Conservation (phyloP, 2,797 vertebrate genomes). For the Lophius americanus region DNA sequence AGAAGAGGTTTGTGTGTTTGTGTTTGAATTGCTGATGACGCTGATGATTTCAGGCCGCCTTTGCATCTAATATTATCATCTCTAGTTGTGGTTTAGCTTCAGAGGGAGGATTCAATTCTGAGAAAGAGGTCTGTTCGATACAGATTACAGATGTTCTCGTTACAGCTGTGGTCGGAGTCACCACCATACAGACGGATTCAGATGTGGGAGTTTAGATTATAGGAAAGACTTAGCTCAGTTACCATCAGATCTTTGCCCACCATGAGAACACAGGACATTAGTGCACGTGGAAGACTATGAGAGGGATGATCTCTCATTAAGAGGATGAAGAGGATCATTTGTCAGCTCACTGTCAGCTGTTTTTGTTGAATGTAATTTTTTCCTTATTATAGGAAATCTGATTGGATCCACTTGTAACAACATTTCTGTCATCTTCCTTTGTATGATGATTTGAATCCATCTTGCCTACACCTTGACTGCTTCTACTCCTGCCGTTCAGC, state of each 20-base stretch:
- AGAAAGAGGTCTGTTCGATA: slow-evolving; percentile 35
- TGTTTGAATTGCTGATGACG: slow-evolving; percentile 28
- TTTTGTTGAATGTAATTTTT: slow-evolving; percentile 14
- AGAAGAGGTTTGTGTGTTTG: not conserved
- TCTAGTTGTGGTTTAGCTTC: slow-evolving; percentile 55
- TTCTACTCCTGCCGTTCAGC: not conserved
- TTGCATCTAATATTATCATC: slow-evolving; percentile 34
- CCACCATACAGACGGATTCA: slow-evolving; percentile 41
- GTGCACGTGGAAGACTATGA: slow-evolving; percentile 25
- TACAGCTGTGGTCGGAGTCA: slow-evolving; percentile 59
- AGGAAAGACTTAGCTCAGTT: slow-evolving; percentile 42
- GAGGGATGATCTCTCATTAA: slow-evolving; percentile 24
- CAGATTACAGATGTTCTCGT: slow-evolving; percentile 19
- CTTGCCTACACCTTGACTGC: not conserved
- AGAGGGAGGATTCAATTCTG: slow-evolving; percentile 25
- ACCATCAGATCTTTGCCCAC: slow-evolving; percentile 36
- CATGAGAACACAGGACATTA: slow-evolving; percentile 36
- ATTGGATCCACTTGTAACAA: slow-evolving; percentile 8
- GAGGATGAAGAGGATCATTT: slow-evolving; percentile 36
- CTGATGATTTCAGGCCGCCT: slow-evolving; percentile 40
- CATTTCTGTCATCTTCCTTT: not conserved
- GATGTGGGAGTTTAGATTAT: slow-evolving; percentile 61
- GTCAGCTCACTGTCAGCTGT: slow-evolving; percentile 27
- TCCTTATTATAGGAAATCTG: slow-evolving; percentile 14
- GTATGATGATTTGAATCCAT: not conserved